A percentile compares a stretch with the other conserved stretches of the same genome.
Conservation (phyloP, 2,888 invertebrate species). For the Cataglyphis albicans region DNA sequence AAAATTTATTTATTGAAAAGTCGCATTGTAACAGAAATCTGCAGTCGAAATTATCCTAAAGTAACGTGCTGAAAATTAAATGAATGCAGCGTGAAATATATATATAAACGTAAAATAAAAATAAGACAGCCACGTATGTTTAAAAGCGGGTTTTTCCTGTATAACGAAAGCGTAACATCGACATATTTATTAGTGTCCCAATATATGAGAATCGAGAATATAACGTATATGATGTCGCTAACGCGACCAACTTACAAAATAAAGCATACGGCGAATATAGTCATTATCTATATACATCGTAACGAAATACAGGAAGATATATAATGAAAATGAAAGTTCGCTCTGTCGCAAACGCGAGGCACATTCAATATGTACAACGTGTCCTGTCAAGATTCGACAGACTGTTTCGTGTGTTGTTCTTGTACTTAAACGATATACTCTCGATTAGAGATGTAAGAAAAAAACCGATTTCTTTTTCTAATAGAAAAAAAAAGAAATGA, state of each 20-base stretch:
- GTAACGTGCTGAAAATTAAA: constrained; percentile 1
- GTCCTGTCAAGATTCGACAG: background rate
- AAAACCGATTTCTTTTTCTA: no score
- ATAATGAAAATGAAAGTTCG: constrained; percentile 37
- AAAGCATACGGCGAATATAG: constrained; percentile 44
- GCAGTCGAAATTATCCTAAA: constrained; percentile 11
- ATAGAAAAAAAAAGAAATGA: no score
- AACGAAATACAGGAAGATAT: constrained; percentile 13
- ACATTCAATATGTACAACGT: constrained; percentile 44
- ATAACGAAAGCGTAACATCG: constrained; percentile 54
- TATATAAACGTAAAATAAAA: constrained; percentile 7
- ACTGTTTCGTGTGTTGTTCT: background rate
- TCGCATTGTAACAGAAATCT: constrained; percentile 19
- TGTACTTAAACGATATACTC: background rate
- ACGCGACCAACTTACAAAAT: constrained; percentile 46
- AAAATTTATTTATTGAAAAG: constrained; percentile 16
- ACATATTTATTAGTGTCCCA: constrained; percentile 40
- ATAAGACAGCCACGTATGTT: constrained; percentile 5
- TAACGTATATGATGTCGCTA: constrained; percentile 16
- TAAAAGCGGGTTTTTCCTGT: constrained; percentile 23
- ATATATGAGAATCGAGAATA: constrained; percentile 15
- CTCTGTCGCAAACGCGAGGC: constrained; percentile 46
- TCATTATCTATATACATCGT: constrained; percentile 19
- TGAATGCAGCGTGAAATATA: background rate
- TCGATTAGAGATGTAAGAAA: background rate